phyloP scores from a whole-genome alignment of 2,797 vertebrate species.

The Anabacerthia variegaticeps region DNA sequence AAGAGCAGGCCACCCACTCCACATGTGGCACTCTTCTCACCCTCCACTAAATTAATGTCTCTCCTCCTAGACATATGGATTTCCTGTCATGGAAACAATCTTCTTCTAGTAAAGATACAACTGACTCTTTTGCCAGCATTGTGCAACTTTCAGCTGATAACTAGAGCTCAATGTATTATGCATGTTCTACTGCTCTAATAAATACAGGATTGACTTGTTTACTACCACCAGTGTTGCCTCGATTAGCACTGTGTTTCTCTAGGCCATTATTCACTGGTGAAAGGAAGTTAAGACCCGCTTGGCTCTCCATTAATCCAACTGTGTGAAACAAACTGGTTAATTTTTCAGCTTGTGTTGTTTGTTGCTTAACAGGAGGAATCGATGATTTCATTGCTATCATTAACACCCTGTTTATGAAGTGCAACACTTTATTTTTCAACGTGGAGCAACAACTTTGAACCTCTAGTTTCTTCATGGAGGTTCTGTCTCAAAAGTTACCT shows the following conservation, averaged over 20 bases:
- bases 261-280: constrained; percentile 47
- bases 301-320: constrained; percentile 43
- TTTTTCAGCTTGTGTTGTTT: constrained; percentile 36
- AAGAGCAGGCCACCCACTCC: constrained; percentile 1
- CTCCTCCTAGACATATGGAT: constrained; percentile 53
- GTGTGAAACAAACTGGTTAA: constrained; percentile 49
- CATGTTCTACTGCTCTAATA: constrained; percentile 68
- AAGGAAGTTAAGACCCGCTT: constrained; percentile 18
- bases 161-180: constrained; percentile 65
- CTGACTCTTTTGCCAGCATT: constrained; percentile 38
- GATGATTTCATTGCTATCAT: constrained; percentile 32
- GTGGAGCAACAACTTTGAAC: neutral
- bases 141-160: constrained; percentile 63
- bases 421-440: constrained; percentile 29
- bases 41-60: constrained; percentile 58
- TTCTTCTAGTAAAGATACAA: constrained; percentile 31
- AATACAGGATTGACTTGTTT: constrained; percentile 76
- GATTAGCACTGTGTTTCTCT: constrained; percentile 68
- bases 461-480: neutral
- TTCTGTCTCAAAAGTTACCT: neutral
- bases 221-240: constrained; percentile 41
- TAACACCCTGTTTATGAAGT: constrained; percentile 45
- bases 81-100: constrained; percentile 66
- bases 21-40: constrained; percentile 51
- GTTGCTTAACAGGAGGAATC: constrained; percentile 43